phyloP scores from a whole-genome alignment of 2,797 vertebrate species.

The Chelonia mydas region DNA sequence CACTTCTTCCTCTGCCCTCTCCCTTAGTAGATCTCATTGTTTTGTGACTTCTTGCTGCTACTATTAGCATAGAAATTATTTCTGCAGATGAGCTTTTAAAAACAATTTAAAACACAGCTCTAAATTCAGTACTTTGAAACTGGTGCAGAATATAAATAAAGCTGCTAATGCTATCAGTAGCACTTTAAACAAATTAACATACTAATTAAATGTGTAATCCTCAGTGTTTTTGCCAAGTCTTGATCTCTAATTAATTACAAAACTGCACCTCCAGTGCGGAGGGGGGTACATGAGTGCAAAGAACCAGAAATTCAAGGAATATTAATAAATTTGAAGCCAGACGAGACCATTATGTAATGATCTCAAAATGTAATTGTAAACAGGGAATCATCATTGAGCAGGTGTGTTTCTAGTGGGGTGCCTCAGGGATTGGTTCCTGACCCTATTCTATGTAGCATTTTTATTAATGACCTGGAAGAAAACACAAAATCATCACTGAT shows the following conservation, averaged over 20 bases:
- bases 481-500: neutral
- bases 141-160: neutral
- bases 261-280: neutral
- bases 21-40: neutral
- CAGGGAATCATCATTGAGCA: neutral
- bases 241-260: neutral
- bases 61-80: neutral
- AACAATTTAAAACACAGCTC: neutral
- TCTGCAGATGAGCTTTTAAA: slow-evolving; percentile 3
- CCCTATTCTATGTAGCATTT: neutral
- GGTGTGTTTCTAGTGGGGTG: neutral
- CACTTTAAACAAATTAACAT: slow-evolving; percentile 1
- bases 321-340: neutral
- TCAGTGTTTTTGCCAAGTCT: neutral
- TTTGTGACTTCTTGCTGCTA: neutral
- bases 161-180: neutral
- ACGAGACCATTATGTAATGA: neutral
- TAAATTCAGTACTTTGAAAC: neutral
- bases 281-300: neutral
- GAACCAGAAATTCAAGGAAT: neutral
- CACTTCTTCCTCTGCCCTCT: neutral
- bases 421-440: neutral
- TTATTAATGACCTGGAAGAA: neutral
- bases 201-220: neutral
- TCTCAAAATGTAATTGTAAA: neutral